Evolutionary conservation across 2,113 vertebrate genomes (phyloP), one percentile per base, ranked within the genome.

Genomic region (Athene noctua): DNA sequence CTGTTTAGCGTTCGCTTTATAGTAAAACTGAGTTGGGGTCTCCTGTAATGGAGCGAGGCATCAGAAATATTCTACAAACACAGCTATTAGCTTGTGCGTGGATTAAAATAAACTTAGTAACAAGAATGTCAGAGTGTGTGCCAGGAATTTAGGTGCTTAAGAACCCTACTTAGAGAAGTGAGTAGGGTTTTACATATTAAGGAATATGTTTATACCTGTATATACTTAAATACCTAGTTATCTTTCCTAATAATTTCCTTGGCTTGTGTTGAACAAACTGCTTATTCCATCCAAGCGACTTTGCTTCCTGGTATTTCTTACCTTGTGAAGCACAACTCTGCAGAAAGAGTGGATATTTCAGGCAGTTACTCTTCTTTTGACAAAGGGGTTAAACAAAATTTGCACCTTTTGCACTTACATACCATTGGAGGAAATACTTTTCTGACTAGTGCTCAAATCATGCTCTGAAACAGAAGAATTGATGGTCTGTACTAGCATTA

Each of bases 291-390:
- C 65, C 52, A 18, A 44, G 36, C 1, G 5, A 49, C 8, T 91
- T 86, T 85, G 26, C 22, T 58, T 79, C 22, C 30, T 79, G 30
- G 5, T 68, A 0, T 66, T 88, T 57, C 51, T 79, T 18, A 16
- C 29, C 13, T 18, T 11, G 22, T 46, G 42, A n/a, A 32, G 29
- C 84, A 49, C 16, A 61, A 2, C 20, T 90, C 40, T 29, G 34
- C 22, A 32, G 71, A 10, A 54, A 17, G 17, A 61, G 27, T 22
- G 42, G 59, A 0, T 71, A 3, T 38, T 90, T 85, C 27, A 8
- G 46, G 52, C 0, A 0, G 21, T 75, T 61, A n/a, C 14, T 30
- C 26, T 3, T 3, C 25, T 40, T 23, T 36, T 46, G 55, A 74
- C 59, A n/a, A 86, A 52, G 1, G 44, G 22, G 34, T 92, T 80